These are phyloP conservation scores for Jordanella pulchra DNA, from an alignment of 2,797 vertebrate genomes.

Conservation along the genomic window DNA sequence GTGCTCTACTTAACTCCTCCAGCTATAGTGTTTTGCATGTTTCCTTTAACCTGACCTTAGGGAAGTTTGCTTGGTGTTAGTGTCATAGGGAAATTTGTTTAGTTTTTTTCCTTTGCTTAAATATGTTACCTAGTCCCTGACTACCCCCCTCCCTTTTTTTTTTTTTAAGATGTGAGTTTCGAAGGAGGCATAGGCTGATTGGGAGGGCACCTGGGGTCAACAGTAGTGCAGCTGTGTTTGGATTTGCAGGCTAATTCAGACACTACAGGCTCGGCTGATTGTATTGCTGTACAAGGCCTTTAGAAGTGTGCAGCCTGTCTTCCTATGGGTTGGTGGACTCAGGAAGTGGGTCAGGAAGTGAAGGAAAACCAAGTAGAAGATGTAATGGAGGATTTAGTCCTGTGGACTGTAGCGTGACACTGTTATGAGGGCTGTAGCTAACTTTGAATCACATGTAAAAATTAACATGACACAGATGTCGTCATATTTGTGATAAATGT, in stretches of 20 bases:
- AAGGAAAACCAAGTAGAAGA: constrained; percentile 68
- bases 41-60: constrained; percentile 32
- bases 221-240: constrained; percentile 61
- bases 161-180: constrained; percentile 7
- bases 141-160: too few relatives aligned
- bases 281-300: constrained; percentile 35
- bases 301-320: constrained; percentile 38
- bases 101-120: constrained; percentile 29
- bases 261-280: constrained; percentile 41
- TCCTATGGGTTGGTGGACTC: constrained; percentile 41
- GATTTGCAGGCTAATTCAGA: constrained; percentile 56
- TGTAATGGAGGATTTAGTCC: constrained; percentile 40
- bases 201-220: constrained; percentile 31
- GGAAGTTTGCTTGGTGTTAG: constrained; percentile 42
- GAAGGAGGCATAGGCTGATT: constrained; percentile 41
- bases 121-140: constrained; percentile 11
- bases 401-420: constrained; percentile 32
- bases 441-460: constrained; percentile 18
- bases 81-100: constrained; percentile 49
- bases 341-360: constrained; percentile 79
- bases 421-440: constrained; percentile 26
- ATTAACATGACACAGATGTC: not conserved
- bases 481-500: constrained; percentile 1
- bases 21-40: constrained; percentile 2
- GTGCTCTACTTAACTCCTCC: constrained; percentile 29